Conservation (phyloP, 2,113 vertebrate genomes). For the Balaeniceps rex region DNA sequence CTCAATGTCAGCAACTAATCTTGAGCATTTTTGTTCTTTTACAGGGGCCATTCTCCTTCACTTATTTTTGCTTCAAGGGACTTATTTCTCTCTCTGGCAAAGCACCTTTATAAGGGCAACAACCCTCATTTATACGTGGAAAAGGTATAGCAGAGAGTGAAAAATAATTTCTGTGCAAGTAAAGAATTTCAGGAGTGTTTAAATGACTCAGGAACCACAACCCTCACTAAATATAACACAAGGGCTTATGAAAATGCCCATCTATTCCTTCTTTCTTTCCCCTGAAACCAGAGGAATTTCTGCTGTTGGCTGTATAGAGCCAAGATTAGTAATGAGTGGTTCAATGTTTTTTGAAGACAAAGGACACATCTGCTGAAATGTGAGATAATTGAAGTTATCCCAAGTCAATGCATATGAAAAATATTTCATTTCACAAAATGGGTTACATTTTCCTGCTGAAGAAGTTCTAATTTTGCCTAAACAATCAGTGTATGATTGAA, state of each 20-base stretch:
- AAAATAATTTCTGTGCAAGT: not conserved
- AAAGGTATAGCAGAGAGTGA: not conserved
- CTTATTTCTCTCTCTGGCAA: not conserved
- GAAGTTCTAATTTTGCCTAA: not conserved
- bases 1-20: not conserved
- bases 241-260: not conserved
- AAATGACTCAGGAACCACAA: not conserved
- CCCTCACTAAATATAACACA: not conserved
- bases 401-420: not conserved
- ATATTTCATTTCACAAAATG: not conserved
- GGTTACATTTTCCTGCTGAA: not conserved
- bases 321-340: not conserved
- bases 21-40: not conserved
- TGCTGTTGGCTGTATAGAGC: not conserved
- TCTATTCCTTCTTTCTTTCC: not conserved
- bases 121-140: not conserved
- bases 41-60: not conserved
- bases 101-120: not conserved
- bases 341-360: not conserved
- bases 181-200: not conserved
- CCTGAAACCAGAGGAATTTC: not conserved
- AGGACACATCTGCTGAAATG: not conserved
- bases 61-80: not conserved
- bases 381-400: not conserved
- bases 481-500: not conserved